Evolutionary conservation across 2,888 invertebrate genomes (phyloP), one percentile per base, ranked within the genome.

Genomic region (Drosophila lacicola): DNA sequence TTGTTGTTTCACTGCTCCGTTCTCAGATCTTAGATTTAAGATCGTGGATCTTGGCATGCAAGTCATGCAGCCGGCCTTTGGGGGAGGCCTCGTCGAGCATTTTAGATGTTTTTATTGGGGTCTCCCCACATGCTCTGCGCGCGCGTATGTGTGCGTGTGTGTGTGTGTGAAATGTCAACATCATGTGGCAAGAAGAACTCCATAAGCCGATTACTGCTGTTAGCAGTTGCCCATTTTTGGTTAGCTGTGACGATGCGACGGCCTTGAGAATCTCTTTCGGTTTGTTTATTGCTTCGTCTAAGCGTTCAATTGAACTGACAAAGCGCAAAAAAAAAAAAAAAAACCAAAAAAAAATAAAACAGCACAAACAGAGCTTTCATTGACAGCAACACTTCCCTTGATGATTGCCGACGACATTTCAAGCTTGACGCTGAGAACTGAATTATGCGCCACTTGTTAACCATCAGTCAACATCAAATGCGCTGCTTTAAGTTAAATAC

Each of bases 81-180:
- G 25, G 11, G 46, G 19, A 21, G 64, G 33, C 19, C 29, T 42
- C 25, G 42, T 44, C 19, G 46, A 50, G 36, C 13, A 29, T 39
- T 50, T 45, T 33, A 46, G 60, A 53, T 44, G 33, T 41, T 77
- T 63, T 62, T 77, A 66, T 72, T 75, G 78, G 58, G 57, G 69
- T 72, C 78, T 75, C 54, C 56, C 55, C 73, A 74, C 57, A 57
- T 21, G 39, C 36, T 6, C 25, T 25, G 25, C 8, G 25, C 25
- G 25, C 25, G 25, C 25, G 29, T 47, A n/a, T 36, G 37, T 57
- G 46, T 46, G 51, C 55, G 63, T 8, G 25, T 25, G 25, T 25
- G 9, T 39, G 37, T 57, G 46, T 46, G 58, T 64, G 63, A 72
- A 78, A 80, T 75, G 82, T 85, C 82, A 85, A 82, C 80, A 61